Evolutionary conservation across 2,113 vertebrate genomes (phyloP), one percentile per base, ranked within the genome.

Genomic region (Sorex fumeus): DNA sequence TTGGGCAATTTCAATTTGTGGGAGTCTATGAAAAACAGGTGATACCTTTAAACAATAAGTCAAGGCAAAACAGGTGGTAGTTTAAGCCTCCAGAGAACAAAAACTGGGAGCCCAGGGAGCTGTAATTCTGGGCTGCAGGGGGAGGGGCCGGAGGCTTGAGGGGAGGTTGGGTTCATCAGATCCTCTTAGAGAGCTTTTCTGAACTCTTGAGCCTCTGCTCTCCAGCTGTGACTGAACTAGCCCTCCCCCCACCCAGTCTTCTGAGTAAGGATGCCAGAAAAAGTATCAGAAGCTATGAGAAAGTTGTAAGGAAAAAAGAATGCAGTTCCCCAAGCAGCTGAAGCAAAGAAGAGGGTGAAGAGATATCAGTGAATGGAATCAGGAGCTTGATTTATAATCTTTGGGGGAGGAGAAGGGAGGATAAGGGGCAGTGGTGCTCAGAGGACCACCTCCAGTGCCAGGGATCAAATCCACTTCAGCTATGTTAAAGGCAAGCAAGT

Each of bases 21-120:
- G 32, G 71, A 32, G 16, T n/a, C 90, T 90, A 34, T 45, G 66
- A 28, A 80, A 43, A 83, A 72, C 66, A 62, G 69, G 25, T 1
- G 7, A 86, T 67, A 80, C 30, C 50, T 88, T 86, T 47, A 77
- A 90, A 91, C 90, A 89, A 45, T 77, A 93, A 92, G 47, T 82
- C 57, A 71, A 36, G 36, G 40, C 34, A 84, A 96, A 95, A 87
- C 72, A 91, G 89, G 77, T 91, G 88, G 81, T 86, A 71, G 64
- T 91, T 96, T 91, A 93, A 94, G 57, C 84, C 77, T 95, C 77
- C 27, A 28, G 72, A 94, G 91, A 97, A 96, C 96, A 97, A 97
- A 96, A 93, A 95, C 32, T 75, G 75, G 88, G 60, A 30, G 69
- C 81, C 93, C 88, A 12, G 76, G 30, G 60, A 92, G 87, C 64